Conservation (phyloP, 1,140 invertebrate species). For the Drosophila triauraria region DNA sequence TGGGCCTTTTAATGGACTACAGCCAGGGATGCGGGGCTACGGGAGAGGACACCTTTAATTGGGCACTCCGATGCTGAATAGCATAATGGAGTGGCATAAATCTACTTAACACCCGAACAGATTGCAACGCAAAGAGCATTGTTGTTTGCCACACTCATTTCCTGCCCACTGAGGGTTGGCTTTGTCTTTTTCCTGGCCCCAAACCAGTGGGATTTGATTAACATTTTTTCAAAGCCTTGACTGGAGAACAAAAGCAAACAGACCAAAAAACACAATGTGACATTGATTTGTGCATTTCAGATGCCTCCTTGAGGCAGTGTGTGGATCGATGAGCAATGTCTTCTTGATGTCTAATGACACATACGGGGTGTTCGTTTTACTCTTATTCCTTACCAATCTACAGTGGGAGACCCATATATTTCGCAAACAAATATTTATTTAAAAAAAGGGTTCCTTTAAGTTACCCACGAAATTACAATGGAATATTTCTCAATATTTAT, state of each 20-base stretch:
- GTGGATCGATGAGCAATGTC: slow-evolving; percentile 16
- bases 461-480: too few species aligned
- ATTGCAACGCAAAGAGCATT: slow-evolving; percentile 47
- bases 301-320: slow-evolving; percentile 1
- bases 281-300: slow-evolving; percentile 48
- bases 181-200: slow-evolving; percentile 28
- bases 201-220: slow-evolving; percentile 54
- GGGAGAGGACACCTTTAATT: slow-evolving; percentile 33
- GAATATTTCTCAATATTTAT: too few species aligned
- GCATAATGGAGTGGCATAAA: slow-evolving; percentile 49
- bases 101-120: slow-evolving; percentile 45
- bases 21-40: neutral
- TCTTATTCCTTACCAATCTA: neutral
- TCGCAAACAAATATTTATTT: too few species aligned
- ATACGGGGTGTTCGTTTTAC: neutral
- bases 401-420: neutral
- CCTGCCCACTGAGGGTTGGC: neutral
- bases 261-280: slow-evolving; percentile 25
- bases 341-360: slow-evolving; percentile 14
- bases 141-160: slow-evolving; percentile 4
- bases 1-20: slow-evolving; percentile 10
- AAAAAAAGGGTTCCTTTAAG: too few species aligned
- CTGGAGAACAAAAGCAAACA: slow-evolving; percentile 30
- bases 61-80: slow-evolving; percentile 26
- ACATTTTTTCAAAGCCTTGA: slow-evolving; percentile 42